Base-by-base conservation (phyloP, 2,888 invertebrate species). In the Phalangium opilio region DNA sequence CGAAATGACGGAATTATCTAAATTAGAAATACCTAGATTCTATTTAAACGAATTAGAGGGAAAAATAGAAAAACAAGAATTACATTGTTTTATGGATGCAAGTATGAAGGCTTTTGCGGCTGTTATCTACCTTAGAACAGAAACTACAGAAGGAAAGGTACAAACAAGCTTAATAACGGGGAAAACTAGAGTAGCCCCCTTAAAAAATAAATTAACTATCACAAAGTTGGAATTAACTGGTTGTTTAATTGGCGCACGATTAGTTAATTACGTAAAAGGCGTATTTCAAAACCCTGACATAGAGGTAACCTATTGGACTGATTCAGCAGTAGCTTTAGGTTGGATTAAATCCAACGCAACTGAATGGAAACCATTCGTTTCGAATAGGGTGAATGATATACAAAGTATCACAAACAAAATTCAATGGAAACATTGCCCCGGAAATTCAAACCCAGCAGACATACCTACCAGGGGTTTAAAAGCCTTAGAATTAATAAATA, bases 371-470 rank as follows among this genome's bases (percentile, higher is more conserved):
- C 32, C 50, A 1, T 60, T 57, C 49, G 56, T 60, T 7, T 35
- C 41, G 3, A 60, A 61, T 40, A 47, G 59, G 1, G 49, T 60
- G 4, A 48, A 51, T 5, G 53, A 58, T 19, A 59, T 61, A 19
- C 43, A 50, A n/a, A 48, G 39, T 3, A 14, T 39, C 11, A 43
- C 50, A 4, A 36, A 34, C 15, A 41, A 47, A 7, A n/a, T 42
- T 3, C 41, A 50, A 20, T 59, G 61, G 53, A 52, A 49, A 17
- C 54, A 61, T 43, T 57, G 60, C 17, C 33, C 41, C 3, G 49
- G 58, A 38, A 51, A 17, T 48, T 54, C 1, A 62, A 62, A 61
- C 48, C 60, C 62, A 2, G 62, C 61, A 3, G 62, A 62, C 47
- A 45, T 53, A 7, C 51, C 56, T 2, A 57, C 57, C 10, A 20